phyloP scores from a whole-genome alignment of 2,113 vertebrate genomes.

The Emydura subglobosa region DNA sequence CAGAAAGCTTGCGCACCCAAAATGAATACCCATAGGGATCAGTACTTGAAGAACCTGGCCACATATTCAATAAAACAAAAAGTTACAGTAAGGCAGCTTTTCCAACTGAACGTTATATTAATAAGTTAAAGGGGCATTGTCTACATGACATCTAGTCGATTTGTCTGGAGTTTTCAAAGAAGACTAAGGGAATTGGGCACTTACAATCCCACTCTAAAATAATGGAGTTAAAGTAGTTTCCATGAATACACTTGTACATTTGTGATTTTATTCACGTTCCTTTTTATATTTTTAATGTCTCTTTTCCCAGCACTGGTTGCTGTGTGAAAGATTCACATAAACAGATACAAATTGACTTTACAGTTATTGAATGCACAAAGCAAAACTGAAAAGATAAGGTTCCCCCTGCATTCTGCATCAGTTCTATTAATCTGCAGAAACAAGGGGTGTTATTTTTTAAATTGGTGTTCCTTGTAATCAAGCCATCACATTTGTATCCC shows the following conservation, averaged over 20 bases:
- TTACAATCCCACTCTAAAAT: neutral
- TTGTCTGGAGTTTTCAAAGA: neutral
- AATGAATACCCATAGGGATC: neutral
- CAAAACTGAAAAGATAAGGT: neutral
- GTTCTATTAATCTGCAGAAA: neutral
- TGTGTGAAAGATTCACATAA: neutral
- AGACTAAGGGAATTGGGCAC: neutral
- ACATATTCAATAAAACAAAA: neutral
- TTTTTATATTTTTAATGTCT: neutral
- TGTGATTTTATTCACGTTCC: neutral
- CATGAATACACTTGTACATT: neutral
- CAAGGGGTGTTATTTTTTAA: accelerated
- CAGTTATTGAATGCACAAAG: neutral
- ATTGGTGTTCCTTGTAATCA: neutral
- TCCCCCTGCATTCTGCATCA: neutral
- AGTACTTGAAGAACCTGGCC: neutral
- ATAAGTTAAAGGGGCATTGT: neutral
- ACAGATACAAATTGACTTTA: neutral
- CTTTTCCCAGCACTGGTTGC: neutral
- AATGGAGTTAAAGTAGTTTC: neutral
- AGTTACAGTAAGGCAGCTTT: neutral
- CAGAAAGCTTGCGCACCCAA: neutral
- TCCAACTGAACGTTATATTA: neutral
- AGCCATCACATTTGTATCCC: neutral
- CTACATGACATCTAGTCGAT: neutral